Conservation (phyloP, 2,888 invertebrate genomes). For the Neoitamus cyanurus region DNA sequence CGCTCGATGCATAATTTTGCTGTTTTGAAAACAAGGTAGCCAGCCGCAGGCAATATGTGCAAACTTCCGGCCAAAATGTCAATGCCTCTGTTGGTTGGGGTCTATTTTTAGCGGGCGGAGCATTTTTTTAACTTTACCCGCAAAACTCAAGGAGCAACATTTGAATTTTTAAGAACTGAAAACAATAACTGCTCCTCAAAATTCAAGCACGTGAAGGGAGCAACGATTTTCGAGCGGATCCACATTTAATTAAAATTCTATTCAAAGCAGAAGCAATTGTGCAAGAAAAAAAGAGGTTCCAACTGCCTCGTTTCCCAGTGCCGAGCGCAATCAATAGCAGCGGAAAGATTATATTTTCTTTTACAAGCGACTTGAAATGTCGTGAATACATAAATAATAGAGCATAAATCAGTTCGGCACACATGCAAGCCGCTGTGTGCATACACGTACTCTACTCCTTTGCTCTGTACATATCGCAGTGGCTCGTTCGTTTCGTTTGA, state of each 20-base stretch:
- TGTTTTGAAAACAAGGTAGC: background rate
- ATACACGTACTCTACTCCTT: background rate
- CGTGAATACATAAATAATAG: conserved; percentile 1
- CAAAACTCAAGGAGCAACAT: background rate
- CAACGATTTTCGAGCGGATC: background rate
- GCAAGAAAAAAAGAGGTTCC: background rate
- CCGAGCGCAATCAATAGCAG: background rate
- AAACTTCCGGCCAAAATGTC: background rate
- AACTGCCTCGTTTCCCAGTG: background rate
- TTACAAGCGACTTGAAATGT: background rate
- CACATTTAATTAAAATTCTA: background rate
- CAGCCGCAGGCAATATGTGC: background rate
- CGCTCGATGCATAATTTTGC: background rate
- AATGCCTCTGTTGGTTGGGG: background rate
- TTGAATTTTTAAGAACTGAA: background rate
- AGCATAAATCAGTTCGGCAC: background rate
- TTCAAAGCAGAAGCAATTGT: background rate
- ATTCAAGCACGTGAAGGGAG: background rate
- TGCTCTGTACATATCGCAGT: too few species aligned
- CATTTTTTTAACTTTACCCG: background rate
- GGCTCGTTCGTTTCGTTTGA: background rate
- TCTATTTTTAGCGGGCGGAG: background rate
- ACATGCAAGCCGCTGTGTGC: background rate
- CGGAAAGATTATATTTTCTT: background rate
- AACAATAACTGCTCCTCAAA: background rate